Conservation (phyloP, 1,140 invertebrate species). For the Drosophila sp. region DNA sequence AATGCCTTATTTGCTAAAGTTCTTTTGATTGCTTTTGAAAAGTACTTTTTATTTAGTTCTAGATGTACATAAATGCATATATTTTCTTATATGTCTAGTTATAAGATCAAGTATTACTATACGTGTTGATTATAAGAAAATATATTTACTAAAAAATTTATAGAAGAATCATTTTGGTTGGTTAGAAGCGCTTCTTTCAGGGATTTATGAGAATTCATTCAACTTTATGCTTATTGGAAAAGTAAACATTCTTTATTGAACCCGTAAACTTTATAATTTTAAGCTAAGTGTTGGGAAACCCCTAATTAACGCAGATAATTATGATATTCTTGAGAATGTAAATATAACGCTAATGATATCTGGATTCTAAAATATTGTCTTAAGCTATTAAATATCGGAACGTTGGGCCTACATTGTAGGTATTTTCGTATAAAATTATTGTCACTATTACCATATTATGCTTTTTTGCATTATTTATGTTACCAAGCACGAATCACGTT, state of each 20-base stretch:
- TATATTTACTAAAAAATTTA: constrained; percentile 24
- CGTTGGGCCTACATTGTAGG: too few species aligned
- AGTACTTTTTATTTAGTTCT: constrained; percentile 55
- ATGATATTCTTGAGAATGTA: not conserved
- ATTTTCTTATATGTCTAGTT: constrained; percentile 37
- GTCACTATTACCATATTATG: too few species aligned
- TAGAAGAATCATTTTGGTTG: not conserved
- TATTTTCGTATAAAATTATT: constrained; percentile 16
- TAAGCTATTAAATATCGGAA: constrained; percentile 14
- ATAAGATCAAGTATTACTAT: constrained; percentile 47
- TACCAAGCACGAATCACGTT: constrained; percentile 9
- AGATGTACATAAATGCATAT: constrained; percentile 37
- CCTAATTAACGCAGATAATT: not conserved
- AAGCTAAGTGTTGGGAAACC: too few species aligned
- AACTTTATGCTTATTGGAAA: not conserved
- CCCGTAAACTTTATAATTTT: too few species aligned
- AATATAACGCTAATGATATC: not conserved
- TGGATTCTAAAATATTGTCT: not conserved
- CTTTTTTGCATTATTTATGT: too few species aligned
- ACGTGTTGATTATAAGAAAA: constrained; percentile 37
- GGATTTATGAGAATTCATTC: too few species aligned
- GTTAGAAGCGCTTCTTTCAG: too few species aligned
- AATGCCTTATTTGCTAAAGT: constrained; percentile 44
- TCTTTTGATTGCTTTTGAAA: constrained; percentile 44
- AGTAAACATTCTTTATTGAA: not conserved